Percentiles rank a stretch among this genome's conserved stretches.
Conservation (phyloP, 2,797 vertebrate species). For the Alectoris magna region DNA sequence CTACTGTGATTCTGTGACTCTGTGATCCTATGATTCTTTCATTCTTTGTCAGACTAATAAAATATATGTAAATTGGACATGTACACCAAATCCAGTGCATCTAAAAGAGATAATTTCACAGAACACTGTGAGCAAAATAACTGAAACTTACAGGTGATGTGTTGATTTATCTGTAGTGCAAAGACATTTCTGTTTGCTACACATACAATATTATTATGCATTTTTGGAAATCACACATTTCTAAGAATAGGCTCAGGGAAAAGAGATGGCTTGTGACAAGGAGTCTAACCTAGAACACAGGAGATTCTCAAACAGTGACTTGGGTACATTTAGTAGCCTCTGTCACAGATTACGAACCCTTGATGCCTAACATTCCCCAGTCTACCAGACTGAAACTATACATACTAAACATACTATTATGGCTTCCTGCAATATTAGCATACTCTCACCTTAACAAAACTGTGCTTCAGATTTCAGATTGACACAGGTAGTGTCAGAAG, state of each 20-base stretch:
- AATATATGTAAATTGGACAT: not conserved
- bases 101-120: not conserved
- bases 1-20: too few relatives aligned
- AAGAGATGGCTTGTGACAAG: not conserved
- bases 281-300: not conserved
- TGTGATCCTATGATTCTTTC: too few relatives aligned
- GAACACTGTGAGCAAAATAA: not conserved
- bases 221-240: not conserved
- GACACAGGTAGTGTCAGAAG: not conserved
- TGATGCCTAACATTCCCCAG: too few relatives aligned
- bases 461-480: too few relatives aligned
- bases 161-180: not conserved
- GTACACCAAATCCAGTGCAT: not conserved
- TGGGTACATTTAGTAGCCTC: not conserved
- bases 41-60: not conserved
- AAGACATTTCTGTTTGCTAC: not conserved
- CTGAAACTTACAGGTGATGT: not conserved
- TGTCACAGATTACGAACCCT: not conserved
- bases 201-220: not conserved
- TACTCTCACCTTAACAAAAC: too few relatives aligned
- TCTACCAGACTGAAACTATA: too few relatives aligned
- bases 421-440: too few relatives aligned
- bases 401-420: too few relatives aligned
- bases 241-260: not conserved
- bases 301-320: not conserved